Base-by-base conservation (phyloP, 2,888 invertebrate genomes). In the Tholera decimalis region DNA sequence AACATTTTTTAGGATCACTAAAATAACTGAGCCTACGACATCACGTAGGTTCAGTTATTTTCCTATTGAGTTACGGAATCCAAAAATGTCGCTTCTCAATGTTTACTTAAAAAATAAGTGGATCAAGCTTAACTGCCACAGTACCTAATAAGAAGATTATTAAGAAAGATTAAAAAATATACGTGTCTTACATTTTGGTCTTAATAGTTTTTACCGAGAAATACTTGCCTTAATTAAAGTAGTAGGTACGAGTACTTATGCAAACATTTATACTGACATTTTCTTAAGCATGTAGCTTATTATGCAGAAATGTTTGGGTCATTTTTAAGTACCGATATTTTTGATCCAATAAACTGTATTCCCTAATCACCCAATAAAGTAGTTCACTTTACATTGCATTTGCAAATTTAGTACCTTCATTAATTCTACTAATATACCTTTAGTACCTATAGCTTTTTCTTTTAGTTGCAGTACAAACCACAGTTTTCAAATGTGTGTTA, bases 171-270 rank as follows among this genome's bases (percentile, higher is more conserved):
- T 80, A 78, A 76, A 75, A 60, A 64, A 69, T 77, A 74, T 70
- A 82, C 49, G 73, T 55, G 73, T 57, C 59, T 65, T 77, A 70
- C 53, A 68, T 73, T 71, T 77, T 59, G 63, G 56, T 15, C 63
- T 79, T 82, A 77, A 80, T 74, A 67, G 82, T 75, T 72, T 74
- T 65, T 74, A 80, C 82, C 35, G 62, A 77, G 82, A 83, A 85
- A 80, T 69, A 73, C 77, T 82, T 78, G 51, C 53, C 57, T 78
- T 85, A 85, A 87, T 84, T 85, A 78, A n/a, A 76, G 74, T 73
- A 68, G 73, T 66, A 41, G 51, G 41, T 73, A 82, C 59, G 37
- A 49, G 41, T 73, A 82, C 59, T 73, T 83, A 81, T 66, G 71
- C 67, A 72, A 77, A 82, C 76, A 72, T 73, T 75, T 77, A 78